Evolutionary conservation across 2,888 invertebrate genomes (phyloP), one percentile per base, ranked within the genome.

Genomic region (Scaptomyza caliginosa): DNA sequence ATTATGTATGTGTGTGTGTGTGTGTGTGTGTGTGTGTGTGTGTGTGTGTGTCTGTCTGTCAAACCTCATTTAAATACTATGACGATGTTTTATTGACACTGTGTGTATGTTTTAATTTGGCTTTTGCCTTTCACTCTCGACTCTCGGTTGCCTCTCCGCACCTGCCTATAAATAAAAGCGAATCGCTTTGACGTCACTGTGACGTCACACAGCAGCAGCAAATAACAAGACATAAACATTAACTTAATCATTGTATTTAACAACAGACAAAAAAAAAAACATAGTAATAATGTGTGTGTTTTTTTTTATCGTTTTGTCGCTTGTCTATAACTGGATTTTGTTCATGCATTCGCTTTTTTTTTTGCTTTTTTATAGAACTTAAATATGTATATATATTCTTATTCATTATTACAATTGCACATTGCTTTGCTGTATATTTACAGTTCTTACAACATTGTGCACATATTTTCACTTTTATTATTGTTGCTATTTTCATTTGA

Each of bases 31-130:
- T 28, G 30, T 38, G 8, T 46, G 23, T 38, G 11, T 24, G 32
- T 34, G n/a, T 59, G 30, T 48, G 30, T 32, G 28, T 49, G 55
- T 51, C 32, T 63, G 77, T 49, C 86, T 87, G 86, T 88, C 86
- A 86, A 86, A 88, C 77, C 81, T 83, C 84, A 88, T 83, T 88
- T 83, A 77, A 83, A 83, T 88, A 88, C 81, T 88, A 77, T 87
- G 83, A 83, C 88, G 86, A 80, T 86, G 84, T 87, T 77, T 86
- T 88, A 80, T 87, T 86, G 86, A 81, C 87, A 85, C 63, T 78
- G 75, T 71, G 59, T 86, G 65, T 86, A 82, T 85, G 83, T 87
- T 85, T 81, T 85, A 85, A 87, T 82, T 82, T 81, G 83, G 87
- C 83, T 85, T 85, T 85, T 86, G 86, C 86, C 78, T 74, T 63